Evolutionary conservation across 2,113 vertebrate species (phyloP).

Genomic region (Pangasianodon gigas): DNA sequence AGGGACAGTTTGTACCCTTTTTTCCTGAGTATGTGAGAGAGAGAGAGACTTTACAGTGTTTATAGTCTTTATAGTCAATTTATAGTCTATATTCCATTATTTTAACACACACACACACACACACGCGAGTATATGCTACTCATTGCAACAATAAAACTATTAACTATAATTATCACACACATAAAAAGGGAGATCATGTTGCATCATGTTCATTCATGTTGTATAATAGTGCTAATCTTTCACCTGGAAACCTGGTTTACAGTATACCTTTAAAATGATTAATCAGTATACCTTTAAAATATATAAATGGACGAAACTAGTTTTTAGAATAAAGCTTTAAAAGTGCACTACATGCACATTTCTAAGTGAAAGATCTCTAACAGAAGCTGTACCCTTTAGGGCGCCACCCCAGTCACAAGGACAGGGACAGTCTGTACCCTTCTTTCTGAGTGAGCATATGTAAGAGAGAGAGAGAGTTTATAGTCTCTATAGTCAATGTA

Average conservation of each 20-base stretch:
- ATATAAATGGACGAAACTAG: no score
- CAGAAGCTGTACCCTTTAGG: no score
- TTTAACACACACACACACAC: neutral
- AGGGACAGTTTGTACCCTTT: neutral
- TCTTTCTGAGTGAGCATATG: neutral
- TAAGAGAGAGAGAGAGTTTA: neutral
- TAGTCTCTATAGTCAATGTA: neutral
- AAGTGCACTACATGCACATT: no score
- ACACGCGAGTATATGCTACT: neutral
- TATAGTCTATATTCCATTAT: neutral
- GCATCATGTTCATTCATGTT: neutral
- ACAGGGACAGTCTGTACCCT: neutral
- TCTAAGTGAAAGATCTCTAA: no score
- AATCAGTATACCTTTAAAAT: no score
- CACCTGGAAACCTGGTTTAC: no score
- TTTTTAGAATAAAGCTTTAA: no score
- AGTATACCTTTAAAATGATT: no score
- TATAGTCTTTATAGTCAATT: no score
- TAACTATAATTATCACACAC: neutral
- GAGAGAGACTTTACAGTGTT: neutral
- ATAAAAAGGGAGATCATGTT: neutral
- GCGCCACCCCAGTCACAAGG: no score
- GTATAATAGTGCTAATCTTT: neutral
- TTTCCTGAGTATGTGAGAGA: neutral
- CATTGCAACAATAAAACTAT: neutral